Evolutionary conservation across 2,888 invertebrate species (phyloP).

Genomic region (Timema cristinae): DNA sequence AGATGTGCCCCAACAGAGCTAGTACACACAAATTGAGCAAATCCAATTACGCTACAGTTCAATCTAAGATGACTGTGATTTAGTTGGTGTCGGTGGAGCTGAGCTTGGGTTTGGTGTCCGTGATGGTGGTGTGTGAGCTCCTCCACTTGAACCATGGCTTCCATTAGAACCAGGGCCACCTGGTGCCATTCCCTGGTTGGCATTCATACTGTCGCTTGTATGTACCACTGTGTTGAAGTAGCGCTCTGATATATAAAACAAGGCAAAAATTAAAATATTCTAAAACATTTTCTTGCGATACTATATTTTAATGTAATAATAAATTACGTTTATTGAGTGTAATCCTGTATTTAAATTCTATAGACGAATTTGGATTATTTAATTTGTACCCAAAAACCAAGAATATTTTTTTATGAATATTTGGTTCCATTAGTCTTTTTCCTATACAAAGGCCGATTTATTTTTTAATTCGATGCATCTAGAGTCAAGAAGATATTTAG

Average conservation of each 20-base stretch:
- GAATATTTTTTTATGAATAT: no score
- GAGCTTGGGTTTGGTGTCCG: constrained; percentile 28
- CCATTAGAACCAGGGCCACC: constrained; percentile 32
- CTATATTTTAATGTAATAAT: no score
- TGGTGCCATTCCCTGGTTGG: constrained; percentile 38
- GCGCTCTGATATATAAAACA: constrained; percentile 45
- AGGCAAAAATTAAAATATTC: background rate
- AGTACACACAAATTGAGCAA: constrained; percentile 32
- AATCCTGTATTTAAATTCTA: no score
- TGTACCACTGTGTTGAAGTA: constrained; percentile 55
- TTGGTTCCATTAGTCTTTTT: no score
- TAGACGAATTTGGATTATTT: no score
- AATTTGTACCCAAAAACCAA: no score
- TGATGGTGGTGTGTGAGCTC: constrained; percentile 29
- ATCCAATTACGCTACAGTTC: constrained; percentile 30
- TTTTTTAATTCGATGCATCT: no score
- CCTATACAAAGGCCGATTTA: no score
- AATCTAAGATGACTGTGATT: constrained; percentile 32
- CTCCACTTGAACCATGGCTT: constrained; percentile 29
- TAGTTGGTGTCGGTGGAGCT: constrained; percentile 30
- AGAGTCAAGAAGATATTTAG: no score
- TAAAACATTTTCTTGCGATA: background rate
- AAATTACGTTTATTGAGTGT: no score
- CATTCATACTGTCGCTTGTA: constrained; percentile 51
- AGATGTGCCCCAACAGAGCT: no score